Conservation (phyloP, 2,888 invertebrate genomes). For the Drosophila borealis region DNA sequence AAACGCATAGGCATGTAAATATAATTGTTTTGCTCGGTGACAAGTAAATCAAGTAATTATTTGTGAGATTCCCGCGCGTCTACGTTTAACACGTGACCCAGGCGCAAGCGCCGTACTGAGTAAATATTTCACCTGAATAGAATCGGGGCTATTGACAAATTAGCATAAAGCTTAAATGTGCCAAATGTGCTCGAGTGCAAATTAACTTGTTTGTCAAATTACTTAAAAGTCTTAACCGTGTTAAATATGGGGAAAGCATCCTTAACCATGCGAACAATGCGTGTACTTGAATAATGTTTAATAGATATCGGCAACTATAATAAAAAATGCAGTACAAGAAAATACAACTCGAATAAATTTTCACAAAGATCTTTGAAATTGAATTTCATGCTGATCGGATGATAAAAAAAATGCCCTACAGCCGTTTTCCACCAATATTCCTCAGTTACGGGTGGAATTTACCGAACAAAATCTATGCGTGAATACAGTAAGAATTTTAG, state of each 20-base stretch:
- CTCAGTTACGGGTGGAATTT: too few species aligned
- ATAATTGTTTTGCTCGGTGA: slow-evolving; percentile 62
- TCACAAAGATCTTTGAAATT: too few species aligned
- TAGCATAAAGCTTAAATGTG: slow-evolving; percentile 22
- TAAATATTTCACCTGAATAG: slow-evolving; percentile 2
- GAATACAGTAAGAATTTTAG: too few species aligned
- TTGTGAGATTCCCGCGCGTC: slow-evolving; percentile 42
- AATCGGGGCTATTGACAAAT: slow-evolving; percentile 9
- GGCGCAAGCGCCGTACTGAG: slow-evolving; percentile 5
- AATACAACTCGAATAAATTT: too few species aligned
- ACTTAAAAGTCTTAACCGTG: background rate
- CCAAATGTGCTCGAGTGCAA: slow-evolving; percentile 29
- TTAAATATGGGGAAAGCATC: background rate
- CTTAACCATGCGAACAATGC: background rate
- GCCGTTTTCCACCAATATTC: too few species aligned
- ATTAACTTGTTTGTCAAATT: slow-evolving; percentile 26
- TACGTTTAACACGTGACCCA: slow-evolving; percentile 41
- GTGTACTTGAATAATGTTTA: too few species aligned
- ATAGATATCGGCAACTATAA: too few species aligned
- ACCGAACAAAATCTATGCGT: too few species aligned
- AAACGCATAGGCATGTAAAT: slow-evolving; percentile 52
- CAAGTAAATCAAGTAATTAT: slow-evolving; percentile 68
- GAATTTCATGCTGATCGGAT: too few species aligned
- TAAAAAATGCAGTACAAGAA: too few species aligned
- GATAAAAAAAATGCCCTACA: too few species aligned